These are phyloP conservation scores for Vidua macroura DNA, from an alignment of 2,113 vertebrate species.

Conservation along the genomic window DNA sequence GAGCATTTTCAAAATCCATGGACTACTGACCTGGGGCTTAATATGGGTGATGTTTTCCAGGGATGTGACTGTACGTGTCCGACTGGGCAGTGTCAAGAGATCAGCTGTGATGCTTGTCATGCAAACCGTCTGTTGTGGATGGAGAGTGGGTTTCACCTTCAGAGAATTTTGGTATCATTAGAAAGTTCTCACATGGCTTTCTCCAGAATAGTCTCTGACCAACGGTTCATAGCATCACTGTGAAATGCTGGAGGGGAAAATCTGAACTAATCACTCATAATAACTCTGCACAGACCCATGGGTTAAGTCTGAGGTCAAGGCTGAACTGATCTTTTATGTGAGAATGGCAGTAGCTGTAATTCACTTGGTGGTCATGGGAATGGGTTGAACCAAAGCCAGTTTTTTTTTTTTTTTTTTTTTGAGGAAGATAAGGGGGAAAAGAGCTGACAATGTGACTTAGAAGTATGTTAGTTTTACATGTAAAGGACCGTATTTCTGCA, in stretches of 20 bases:
- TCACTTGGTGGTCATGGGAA: conserved; percentile 38
- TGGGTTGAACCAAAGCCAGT: not conserved
- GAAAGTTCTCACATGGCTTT: conserved; percentile 2
- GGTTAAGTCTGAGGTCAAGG: conserved; percentile 37
- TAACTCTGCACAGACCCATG: not conserved
- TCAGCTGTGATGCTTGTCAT: not conserved
- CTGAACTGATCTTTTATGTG: conserved; percentile 28
- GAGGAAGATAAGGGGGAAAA: not conserved
- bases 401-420: not conserved
- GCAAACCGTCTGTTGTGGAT: not conserved
- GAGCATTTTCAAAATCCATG: not conserved
- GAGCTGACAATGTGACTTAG: not conserved
- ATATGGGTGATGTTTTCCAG: not conserved
- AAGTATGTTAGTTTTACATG: not conserved
- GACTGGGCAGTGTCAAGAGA: not conserved
- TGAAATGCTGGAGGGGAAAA: conserved; percentile 19
- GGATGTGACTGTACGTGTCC: not conserved
- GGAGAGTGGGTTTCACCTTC: not conserved
- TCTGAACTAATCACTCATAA: conserved; percentile 46
- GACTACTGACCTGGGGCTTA: not conserved
- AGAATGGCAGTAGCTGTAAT: conserved; percentile 10
- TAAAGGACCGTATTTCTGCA: not conserved
- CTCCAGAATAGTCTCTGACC: not conserved
- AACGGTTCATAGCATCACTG: not conserved
- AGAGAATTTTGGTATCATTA: not conserved